Base-by-base conservation (phyloP, 2,888 invertebrate genomes). In the Ophion ellenae region DNA sequence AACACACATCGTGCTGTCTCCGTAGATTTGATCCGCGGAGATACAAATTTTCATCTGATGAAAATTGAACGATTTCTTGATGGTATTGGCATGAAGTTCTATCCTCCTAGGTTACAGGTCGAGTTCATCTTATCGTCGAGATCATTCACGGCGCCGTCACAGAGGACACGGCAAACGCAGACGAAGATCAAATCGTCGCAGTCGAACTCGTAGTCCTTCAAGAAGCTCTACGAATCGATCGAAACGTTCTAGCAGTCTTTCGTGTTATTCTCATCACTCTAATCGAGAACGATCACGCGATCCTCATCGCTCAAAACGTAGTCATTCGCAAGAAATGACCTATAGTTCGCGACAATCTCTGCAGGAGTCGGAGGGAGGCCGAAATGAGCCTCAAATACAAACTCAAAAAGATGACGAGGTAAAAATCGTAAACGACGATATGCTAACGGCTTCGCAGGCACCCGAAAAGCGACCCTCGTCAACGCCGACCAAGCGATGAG, bases 21-120 rank as follows among this genome's bases (percentile, higher is more conserved):
- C 63, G 36, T 64, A 53, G 53, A 61, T 74, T 45, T 79, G 71
- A 64, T 14, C 63, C n/a, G 71, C 53, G 63, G 24, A 47, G 70
- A 53, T 53, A 32, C 4, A 79, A 20, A 79, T 74, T 45, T 74
- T 74, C 6, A 71, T 79, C 63, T 79, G 36, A 70, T 32, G 76
- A 76, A 63, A 66, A 53, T 66, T 28, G 64, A 66, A 36, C 40
- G 24, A 73, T 59, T 73, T 11, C 17, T 24, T 63, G 40, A 75
- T 36, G 24, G 45, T 63, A 63, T 59, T 36, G 45, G 45, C 69
- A 69, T 59, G 17, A 59, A 36, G 67, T 20, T 40, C 32, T 17
- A 2, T 67, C 67, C 66, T 76, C 53, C 20, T 24, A 76, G 76
- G 76, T 57, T 2, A 75, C 36, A 75, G 75, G 45, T 45, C 74